Base-by-base conservation (phyloP, 2,113 vertebrate species). In the Cairina moschata region DNA sequence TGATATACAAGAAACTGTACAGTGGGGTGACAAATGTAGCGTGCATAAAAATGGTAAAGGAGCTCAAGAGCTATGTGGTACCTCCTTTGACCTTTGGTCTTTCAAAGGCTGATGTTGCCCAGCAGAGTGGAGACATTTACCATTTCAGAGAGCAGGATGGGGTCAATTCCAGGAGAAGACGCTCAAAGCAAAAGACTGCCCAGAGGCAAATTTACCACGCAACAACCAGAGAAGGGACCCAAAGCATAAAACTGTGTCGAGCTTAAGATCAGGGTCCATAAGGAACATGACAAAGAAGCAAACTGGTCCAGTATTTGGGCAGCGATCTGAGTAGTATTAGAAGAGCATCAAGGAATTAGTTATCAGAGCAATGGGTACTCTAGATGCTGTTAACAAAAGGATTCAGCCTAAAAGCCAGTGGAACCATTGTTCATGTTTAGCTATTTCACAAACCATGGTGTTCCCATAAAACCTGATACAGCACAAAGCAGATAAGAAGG, bases 381-480 rank as follows among this genome's bases (percentile, higher is more conserved):
- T 81, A 92, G 73, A 82, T 68, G 65, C 29, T 54, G 69, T 17
- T 65, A 89, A 89, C 84, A 92, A 91, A 95, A 87, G 14, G 63
- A 90, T 85, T 93, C 91, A 71, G 44, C 50, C 90, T 90, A 55
- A 92, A 85, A 95, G 67, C 75, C 67, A 42, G 8, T 26, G 32
- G 25, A 58, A 77, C 28, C 59, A 42, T 90, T 93, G 87, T 73
- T 94, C 74, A 66, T 38, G 25, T 72, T 67, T 73, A 87, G n/a
- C 60, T 91, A 60, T 69, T 92, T 92, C 81, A 90, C 75, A 85
- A 82, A 76, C 23, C 1, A 0, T 54, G 36, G 44, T 79, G 62
- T 91, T 88, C 68, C 60, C 83, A 86, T 73, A 91, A 88, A 92
- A 95, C 81, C 44, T 89, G 93, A 93, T 93, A 95, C 62, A 54